phyloP scores from a whole-genome alignment of 2,797 vertebrate species.

The Pogoniulus pusillus region DNA sequence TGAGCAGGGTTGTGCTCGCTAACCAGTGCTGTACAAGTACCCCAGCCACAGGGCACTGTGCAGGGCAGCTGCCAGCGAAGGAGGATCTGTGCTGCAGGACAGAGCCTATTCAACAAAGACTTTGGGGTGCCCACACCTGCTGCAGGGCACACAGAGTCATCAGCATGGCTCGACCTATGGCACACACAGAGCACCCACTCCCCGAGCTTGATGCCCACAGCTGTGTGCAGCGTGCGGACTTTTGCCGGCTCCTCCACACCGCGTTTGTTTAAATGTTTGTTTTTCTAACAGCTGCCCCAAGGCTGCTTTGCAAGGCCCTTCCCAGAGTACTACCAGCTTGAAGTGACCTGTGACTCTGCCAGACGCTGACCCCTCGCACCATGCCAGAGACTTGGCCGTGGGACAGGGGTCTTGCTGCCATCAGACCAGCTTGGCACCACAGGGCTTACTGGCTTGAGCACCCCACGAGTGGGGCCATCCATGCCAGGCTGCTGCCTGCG shows the following conservation, averaged over 20 bases:
- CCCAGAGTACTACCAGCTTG: background rate
- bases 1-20: too few species aligned
- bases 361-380: accelerated
- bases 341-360: background rate
- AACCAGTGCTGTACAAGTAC: background rate
- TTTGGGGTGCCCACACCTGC: background rate
- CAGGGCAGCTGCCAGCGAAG: accelerated
- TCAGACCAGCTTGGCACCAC: background rate
- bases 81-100: background rate
- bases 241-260: background rate
- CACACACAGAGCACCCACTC: accelerated
- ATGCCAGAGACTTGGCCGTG: accelerated
- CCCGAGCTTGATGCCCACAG: accelerated
- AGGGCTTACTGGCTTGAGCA: background rate
- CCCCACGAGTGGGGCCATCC: background rate
- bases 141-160: accelerated
- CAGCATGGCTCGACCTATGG: accelerated
- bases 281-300: background rate
- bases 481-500: background rate
- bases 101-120: background rate
- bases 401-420: background rate
- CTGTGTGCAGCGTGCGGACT: background rate
- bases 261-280: background rate
- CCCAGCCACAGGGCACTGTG: accelerated
- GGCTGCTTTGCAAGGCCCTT: background rate